A percentile compares a stretch with the other conserved stretches of the same genome.
Conservation (phyloP, 2,888 invertebrate genomes). For the Thysanoteuthis rhombus region DNA sequence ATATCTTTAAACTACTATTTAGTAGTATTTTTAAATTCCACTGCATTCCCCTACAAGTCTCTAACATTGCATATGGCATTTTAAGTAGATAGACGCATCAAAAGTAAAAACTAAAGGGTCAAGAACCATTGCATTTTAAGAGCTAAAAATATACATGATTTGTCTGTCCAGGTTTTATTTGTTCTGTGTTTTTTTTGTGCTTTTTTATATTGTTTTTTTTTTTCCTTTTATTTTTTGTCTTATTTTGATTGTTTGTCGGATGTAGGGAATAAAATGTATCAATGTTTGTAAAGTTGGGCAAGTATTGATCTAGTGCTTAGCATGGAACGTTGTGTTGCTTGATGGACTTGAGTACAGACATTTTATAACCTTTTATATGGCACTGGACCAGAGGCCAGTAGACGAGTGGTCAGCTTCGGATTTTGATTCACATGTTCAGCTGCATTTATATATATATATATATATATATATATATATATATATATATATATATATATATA, state of each 20-base stretch:
- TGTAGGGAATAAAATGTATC: not conserved
- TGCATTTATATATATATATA: not conserved
- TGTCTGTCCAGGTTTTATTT: not conserved
- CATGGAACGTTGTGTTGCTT: not conserved
- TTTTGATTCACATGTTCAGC: not conserved
- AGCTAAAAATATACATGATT: not conserved
- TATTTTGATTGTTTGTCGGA: not conserved
- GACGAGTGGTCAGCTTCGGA: not conserved
- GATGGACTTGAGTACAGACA: not conserved
- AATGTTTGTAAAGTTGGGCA: not conserved
- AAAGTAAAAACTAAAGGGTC: not conserved
- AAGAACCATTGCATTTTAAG: not conserved
- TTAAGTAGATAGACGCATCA: not conserved
- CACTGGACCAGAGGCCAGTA: slow-evolving; percentile 12
- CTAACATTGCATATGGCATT: not conserved
- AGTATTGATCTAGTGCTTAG: not conserved
- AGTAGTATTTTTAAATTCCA: not conserved
- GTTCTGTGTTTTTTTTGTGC: not conserved
- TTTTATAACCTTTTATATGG: slow-evolving; percentile 12
- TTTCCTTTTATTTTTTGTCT: not conserved
- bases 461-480: not conserved
- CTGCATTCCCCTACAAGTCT: not conserved
- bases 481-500: not conserved
- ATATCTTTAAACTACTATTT: not conserved
- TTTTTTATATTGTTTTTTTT: not conserved